These are phyloP conservation scores for Drosophila kurseongensis DNA, from an alignment of 1,140 invertebrate species.

Conservation along the genomic window DNA sequence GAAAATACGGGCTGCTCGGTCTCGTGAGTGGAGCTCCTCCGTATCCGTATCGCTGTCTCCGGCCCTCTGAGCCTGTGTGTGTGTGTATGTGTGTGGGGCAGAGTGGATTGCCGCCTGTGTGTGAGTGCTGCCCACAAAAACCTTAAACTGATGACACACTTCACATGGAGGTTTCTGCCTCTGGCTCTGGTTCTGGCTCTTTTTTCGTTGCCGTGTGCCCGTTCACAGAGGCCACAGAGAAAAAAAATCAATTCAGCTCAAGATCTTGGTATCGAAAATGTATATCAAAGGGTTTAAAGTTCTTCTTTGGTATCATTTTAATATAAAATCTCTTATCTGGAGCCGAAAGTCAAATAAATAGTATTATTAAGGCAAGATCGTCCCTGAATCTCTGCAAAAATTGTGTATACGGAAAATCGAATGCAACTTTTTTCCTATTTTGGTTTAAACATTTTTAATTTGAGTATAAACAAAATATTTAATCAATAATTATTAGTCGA, in stretches of 20 bases:
- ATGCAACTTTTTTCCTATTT: too few relatives aligned
- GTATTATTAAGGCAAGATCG: too few relatives aligned
- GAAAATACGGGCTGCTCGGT: slow-evolving; percentile 62
- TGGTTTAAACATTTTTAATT: too few relatives aligned
- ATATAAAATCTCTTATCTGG: too few relatives aligned
- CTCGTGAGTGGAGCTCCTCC: slow-evolving; percentile 17
- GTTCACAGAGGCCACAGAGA: slow-evolving; percentile 13
- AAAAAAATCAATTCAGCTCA: neutral
- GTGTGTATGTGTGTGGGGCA: slow-evolving; percentile 7
- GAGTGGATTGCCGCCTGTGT: slow-evolving; percentile 12
- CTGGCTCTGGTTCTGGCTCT: slow-evolving; percentile 47
- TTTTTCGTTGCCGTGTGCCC: slow-evolving; percentile 43
- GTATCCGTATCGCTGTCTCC: slow-evolving; percentile 4
- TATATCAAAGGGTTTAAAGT: too few relatives aligned
- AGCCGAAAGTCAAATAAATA: too few relatives aligned
- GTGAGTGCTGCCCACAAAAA: slow-evolving; percentile 71
- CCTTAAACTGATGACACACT: slow-evolving; percentile 83
- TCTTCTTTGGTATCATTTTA: too few relatives aligned
- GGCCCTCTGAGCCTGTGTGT: slow-evolving; percentile 1
- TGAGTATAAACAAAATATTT: too few relatives aligned
- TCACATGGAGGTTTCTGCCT: slow-evolving; percentile 77
- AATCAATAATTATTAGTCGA: too few relatives aligned
- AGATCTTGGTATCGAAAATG: neutral
- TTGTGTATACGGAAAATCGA: too few relatives aligned
- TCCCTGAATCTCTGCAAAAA: too few relatives aligned